Base-by-base conservation (phyloP, 1,140 invertebrate genomes). In the Dinothrombium tinctorium region DNA sequence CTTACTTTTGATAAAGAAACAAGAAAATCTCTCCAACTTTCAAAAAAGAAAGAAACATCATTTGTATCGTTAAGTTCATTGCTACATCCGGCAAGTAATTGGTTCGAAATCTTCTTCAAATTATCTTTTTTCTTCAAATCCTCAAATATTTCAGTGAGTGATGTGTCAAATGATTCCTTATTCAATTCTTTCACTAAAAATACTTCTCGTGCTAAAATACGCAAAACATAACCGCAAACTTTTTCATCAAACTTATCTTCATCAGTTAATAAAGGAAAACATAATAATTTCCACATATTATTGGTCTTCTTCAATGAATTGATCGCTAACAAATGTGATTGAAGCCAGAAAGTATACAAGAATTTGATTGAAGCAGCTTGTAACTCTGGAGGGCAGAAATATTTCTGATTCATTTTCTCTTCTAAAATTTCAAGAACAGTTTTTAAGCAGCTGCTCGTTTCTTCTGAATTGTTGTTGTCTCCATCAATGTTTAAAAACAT, bases 401-500 rank as follows among this genome's bases (percentile, higher is more conserved):
- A 39, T 38, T 33, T 46, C 40, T 49, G 53, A 44, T 60, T 54
- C 43, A 54, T 54, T 37, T 56, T 52, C 3, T 51, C 47, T 26
- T 54, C 50, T 37, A 62, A 53, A 39, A 62, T 47, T 12, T 54
- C 48, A 6, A 59, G 46, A 3, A 60, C 52, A 11, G 54, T 54
- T 37, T 56, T 51, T 24, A 62, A 43, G 45, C 59, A 59, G 29
- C 37, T 20, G 23, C 33, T 42, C 5, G 25, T 15, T 14, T 38
- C 6, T 9, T 32, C 33, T 11, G 37, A 33, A 12, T 44, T 17
- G 5, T 51, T 35, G 15, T 43, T 45, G 15, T 33, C 45, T 2
- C 59, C 50, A n/a, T n/a, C n/a, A n/a, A n/a, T n/a, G 59, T 82
- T 82, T 36, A 83, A 76, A 46, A 63, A 63, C 23, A 60, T 55